Conservation (phyloP, 1,140 invertebrate species). For the Sitodiplosis mosellana region DNA sequence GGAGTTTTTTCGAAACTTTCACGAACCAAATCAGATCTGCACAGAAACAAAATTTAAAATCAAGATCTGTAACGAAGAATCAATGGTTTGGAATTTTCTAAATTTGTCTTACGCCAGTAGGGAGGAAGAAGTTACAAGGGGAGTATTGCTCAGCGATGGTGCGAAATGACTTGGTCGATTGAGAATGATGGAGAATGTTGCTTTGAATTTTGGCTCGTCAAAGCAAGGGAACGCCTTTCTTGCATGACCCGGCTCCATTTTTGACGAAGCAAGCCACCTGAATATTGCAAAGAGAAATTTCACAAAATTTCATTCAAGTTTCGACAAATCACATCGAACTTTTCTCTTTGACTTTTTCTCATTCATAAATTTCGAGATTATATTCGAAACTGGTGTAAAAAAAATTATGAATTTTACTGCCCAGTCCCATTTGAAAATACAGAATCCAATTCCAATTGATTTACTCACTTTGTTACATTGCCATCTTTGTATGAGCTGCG, state of each 20-base stretch:
- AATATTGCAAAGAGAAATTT: too few species aligned
- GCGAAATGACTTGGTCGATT: slow-evolving; percentile 18
- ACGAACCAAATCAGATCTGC: not conserved
- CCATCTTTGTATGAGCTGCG: slow-evolving; percentile 45
- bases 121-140: slow-evolving; percentile 3
- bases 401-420: not conserved
- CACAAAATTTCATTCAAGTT: too few species aligned
- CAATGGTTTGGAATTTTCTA: not conserved
- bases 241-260: slow-evolving; percentile 67
- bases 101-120: too few species aligned
- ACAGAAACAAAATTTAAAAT: too few species aligned
- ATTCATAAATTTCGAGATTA: too few species aligned
- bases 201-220: slow-evolving; percentile 74
- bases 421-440: too few species aligned
- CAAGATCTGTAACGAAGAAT: slow-evolving; percentile 13
- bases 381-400: too few species aligned
- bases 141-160: slow-evolving; percentile 13
- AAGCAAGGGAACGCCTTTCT: slow-evolving; percentile 75
- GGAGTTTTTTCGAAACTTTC: slow-evolving; percentile 30
- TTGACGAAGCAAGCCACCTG: slow-evolving; percentile 50
- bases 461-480: slow-evolving; percentile 22
- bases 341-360: too few species aligned
- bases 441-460: not conserved
- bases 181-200: slow-evolving; percentile 49
- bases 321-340: too few species aligned